These are phyloP conservation scores for Sebastes glaucus DNA, from an alignment of 2,797 vertebrate species.

Conservation along the genomic window DNA sequence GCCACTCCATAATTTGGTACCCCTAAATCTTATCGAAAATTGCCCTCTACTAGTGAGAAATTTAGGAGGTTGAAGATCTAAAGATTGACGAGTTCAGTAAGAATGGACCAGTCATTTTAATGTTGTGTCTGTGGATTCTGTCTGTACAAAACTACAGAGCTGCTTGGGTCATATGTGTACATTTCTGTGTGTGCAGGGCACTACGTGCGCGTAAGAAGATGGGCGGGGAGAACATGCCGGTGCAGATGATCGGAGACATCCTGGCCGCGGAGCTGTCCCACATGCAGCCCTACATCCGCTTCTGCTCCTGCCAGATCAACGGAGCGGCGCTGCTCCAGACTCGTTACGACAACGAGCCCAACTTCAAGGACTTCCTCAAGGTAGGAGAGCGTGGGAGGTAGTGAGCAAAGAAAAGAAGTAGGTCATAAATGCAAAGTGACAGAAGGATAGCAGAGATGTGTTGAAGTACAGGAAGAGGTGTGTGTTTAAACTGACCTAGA, in stretches of 20 bases:
- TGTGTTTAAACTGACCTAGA: background rate
- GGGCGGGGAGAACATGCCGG: slow-evolving; percentile 91
- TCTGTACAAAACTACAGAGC: background rate
- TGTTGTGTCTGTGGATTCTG: background rate
- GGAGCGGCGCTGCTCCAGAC: slow-evolving; percentile 90
- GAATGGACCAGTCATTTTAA: background rate
- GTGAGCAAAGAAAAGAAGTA: too few species aligned
- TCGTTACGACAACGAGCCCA: slow-evolving; percentile 88
- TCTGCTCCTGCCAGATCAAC: slow-evolving; percentile 96
- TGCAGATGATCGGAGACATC: slow-evolving; percentile 94
- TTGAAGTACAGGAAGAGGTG: background rate
- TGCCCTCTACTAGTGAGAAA: too few species aligned
- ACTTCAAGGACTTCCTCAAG: slow-evolving; percentile 96
- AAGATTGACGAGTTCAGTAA: too few species aligned
- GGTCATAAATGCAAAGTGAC: background rate
- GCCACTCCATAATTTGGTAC: too few species aligned
- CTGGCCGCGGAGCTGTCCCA: slow-evolving; percentile 90
- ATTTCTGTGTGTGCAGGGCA: slow-evolving; percentile 77
- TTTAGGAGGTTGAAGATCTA: too few species aligned
- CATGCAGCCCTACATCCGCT: slow-evolving; percentile 96
- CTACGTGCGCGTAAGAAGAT: slow-evolving; percentile 91
- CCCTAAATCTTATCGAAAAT: too few species aligned
- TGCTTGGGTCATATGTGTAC: background rate
- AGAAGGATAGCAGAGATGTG: background rate
- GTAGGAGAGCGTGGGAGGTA: slow-evolving; percentile 68